Conservation (phyloP, 2,797 vertebrate species). For the Anisognathus igniventris region DNA sequence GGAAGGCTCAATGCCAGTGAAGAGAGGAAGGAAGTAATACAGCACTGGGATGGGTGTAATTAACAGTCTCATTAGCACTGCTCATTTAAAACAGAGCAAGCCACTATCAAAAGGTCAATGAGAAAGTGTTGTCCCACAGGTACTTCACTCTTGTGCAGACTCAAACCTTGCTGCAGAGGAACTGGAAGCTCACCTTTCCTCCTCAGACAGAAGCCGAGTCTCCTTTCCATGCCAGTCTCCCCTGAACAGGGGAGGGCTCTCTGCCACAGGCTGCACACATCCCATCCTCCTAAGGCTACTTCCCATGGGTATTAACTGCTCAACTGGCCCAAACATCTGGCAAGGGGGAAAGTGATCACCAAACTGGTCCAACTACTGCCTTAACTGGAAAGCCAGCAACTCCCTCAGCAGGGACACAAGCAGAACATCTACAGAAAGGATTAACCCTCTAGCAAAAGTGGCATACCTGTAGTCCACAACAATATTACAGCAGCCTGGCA, state of each 20-base stretch:
- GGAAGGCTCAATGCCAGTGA: not conserved
- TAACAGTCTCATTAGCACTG: not conserved
- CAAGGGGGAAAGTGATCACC: not conserved
- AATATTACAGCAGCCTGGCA: not conserved
- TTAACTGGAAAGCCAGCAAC: not conserved
- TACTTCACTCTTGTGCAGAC: not conserved
- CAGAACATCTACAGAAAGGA: not conserved
- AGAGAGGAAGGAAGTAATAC: not conserved
- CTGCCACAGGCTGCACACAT: not conserved
- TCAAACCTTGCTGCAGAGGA: not conserved
- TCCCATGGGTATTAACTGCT: not conserved
- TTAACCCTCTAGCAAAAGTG: not conserved
- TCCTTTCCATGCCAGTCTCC: not conserved
- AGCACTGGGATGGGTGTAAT: not conserved
- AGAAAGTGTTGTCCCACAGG: not conserved
- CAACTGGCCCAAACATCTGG: not conserved
- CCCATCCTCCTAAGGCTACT: not conserved
- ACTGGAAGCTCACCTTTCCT: not conserved
- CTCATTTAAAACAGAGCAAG: not conserved
- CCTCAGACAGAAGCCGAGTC: not conserved
- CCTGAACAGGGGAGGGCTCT: not conserved
- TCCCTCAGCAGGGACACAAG: not conserved
- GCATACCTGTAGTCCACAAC: not conserved
- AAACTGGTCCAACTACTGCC: not conserved
- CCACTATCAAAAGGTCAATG: not conserved